Conservation (phyloP, 2,113 vertebrate species). For the Poeciliopsis occidentalis region DNA sequence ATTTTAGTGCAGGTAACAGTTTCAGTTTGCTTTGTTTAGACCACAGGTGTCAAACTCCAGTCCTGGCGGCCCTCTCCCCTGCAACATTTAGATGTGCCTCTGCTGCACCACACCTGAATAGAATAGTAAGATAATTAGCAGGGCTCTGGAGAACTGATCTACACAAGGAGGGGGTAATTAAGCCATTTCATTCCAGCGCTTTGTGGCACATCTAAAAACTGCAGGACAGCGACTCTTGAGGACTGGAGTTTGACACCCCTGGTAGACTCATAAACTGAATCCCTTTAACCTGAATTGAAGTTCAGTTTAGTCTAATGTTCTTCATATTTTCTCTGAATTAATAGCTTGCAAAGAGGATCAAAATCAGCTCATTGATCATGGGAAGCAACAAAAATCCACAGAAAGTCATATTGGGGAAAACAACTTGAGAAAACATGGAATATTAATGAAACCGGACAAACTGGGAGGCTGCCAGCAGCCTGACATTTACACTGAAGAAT, state of each 20-base stretch:
- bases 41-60: no score
- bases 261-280: no score
- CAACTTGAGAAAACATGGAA: neutral
- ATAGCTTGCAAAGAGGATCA: neutral
- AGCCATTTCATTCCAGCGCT: no score
- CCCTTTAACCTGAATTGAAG: neutral
- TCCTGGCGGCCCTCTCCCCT: no score
- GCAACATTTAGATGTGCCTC: no score
- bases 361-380: neutral
- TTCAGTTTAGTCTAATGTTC: neutral
- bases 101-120: no score
- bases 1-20: constrained; percentile 6
- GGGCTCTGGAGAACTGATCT: no score
- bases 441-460: neutral
- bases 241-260: no score
- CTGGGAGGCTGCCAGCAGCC: neutral
- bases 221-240: no score
- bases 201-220: no score
- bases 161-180: no score
- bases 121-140: no score
- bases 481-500: neutral
- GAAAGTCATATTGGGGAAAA: neutral
- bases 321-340: neutral
- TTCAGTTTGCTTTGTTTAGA: neutral
- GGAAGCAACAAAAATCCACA: neutral